A percentile compares a stretch with the other conserved stretches of the same genome.
phyloP scores from a whole-genome alignment of 2,113 vertebrate species.

The Lampris incognitus region DNA sequence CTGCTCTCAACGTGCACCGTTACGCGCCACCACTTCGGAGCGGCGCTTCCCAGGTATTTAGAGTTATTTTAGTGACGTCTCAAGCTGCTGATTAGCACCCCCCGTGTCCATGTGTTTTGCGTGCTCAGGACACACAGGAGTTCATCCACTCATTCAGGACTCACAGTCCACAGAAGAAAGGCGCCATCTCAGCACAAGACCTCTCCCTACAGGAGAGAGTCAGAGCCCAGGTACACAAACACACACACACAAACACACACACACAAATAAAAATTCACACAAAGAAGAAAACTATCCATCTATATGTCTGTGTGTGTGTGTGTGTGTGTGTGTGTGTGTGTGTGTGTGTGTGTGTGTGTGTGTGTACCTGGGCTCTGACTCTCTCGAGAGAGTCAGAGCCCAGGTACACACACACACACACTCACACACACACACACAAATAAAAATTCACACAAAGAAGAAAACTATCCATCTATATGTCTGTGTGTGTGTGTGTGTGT shows the following conservation, averaged over 20 bases:
- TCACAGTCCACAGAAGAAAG: constrained; percentile 85
- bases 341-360: too few relatives aligned
- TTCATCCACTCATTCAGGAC: constrained; percentile 91
- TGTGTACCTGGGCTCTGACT: too few relatives aligned
- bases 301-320: too few relatives aligned
- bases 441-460: constrained; percentile 12
- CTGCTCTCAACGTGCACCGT: background rate
- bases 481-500: background rate
- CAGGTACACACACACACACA: constrained; percentile 81
- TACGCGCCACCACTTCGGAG: background rate
- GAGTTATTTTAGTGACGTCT: too few relatives aligned
- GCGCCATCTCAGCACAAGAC: constrained; percentile 88
- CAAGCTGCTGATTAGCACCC: too few relatives aligned
- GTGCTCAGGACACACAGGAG: constrained; percentile 89
- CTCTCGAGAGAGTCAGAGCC: constrained; percentile 91
- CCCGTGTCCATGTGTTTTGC: background rate
- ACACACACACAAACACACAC: background rate
- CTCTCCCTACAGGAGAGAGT: constrained; percentile 92
- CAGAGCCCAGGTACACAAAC: constrained; percentile 86
- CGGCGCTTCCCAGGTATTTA: background rate
- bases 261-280: background rate
- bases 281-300: constrained; percentile 32
- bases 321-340: background rate
- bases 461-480: background rate
- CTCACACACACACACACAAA: background rate